phyloP scores from a whole-genome alignment of 2,113 vertebrate genomes.

The Apteryx owenii region DNA sequence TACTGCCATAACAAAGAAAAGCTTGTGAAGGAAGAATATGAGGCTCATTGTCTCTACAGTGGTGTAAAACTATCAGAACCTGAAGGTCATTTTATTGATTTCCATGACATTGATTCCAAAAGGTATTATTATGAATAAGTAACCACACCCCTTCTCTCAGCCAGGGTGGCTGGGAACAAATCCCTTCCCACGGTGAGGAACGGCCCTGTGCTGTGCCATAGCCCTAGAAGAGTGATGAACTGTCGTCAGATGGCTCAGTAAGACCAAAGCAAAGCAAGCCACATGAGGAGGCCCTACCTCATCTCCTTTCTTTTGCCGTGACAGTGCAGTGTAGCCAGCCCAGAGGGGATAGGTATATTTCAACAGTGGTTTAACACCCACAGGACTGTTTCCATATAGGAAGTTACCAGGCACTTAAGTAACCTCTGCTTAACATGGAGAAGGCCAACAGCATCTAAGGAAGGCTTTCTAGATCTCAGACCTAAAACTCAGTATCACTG shows the following conservation, averaged over 20 bases:
- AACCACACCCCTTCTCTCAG: neutral
- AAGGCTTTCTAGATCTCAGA: neutral
- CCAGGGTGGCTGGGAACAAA: neutral
- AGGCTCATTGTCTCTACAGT: neutral
- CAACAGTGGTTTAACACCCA: neutral
- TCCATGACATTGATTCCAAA: neutral
- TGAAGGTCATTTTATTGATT: neutral
- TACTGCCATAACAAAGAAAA: neutral
- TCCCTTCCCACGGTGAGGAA: neutral
- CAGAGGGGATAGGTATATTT: neutral
- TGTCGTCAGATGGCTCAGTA: neutral
- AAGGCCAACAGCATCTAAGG: neutral
- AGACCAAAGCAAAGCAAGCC: neutral
- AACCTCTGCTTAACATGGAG: neutral
- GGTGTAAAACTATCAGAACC: neutral
- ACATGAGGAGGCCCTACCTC: neutral
- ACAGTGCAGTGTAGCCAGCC: neutral
- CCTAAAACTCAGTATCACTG: neutral
- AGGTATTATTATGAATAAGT: neutral
- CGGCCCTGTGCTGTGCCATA: neutral
- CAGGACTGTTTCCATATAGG: neutral
- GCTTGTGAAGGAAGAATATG: neutral
- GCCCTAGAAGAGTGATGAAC: neutral
- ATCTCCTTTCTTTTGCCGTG: neutral
- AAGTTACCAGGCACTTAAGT: neutral